Evolutionary conservation across 2,888 invertebrate genomes (phyloP).

Genomic region (Lissocephala sabroskyi): DNA sequence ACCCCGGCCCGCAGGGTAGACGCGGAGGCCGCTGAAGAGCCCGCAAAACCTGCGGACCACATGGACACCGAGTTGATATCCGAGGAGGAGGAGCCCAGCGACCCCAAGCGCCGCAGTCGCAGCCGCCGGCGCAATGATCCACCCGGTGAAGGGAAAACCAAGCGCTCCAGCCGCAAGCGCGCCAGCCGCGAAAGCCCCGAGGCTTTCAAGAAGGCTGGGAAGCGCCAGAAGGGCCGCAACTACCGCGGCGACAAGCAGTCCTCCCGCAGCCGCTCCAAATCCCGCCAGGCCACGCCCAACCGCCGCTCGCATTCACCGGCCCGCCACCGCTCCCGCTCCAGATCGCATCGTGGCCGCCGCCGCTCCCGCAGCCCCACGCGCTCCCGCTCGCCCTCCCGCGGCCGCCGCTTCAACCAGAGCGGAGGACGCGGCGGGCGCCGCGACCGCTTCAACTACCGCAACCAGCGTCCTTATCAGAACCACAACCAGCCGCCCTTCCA

Average conservation of each 20-base stretch:
- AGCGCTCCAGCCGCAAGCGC: slow-evolving; percentile 36
- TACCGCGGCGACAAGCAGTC: slow-evolving; percentile 80
- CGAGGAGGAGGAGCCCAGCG: slow-evolving; percentile 76
- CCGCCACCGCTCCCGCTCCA: slow-evolving; percentile 19
- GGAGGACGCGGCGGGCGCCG: slow-evolving; percentile 17
- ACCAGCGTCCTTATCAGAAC: slow-evolving; percentile 7
- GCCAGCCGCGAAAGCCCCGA: slow-evolving; percentile 73
- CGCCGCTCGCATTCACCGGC: neutral
- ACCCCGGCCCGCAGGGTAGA: slow-evolving; percentile 1
- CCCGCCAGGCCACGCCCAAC: slow-evolving; percentile 18
- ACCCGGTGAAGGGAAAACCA: slow-evolving; percentile 8
- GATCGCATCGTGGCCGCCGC: slow-evolving; percentile 29
- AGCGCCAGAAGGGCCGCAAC: slow-evolving; percentile 83
- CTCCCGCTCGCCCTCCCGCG: slow-evolving; percentile 35
- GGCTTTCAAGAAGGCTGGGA: slow-evolving; percentile 85
- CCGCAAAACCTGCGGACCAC: slow-evolving; percentile 22
- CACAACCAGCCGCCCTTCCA: slow-evolving; percentile 7
- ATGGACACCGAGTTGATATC: slow-evolving; percentile 84
- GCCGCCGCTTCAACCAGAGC: slow-evolving; percentile 11
- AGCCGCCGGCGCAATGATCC: slow-evolving; percentile 9
- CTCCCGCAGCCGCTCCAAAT: slow-evolving; percentile 21
- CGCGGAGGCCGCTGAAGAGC: neutral
- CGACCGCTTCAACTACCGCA: slow-evolving; percentile 38
- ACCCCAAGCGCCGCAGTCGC: slow-evolving; percentile 31
- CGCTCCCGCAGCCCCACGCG: slow-evolving; percentile 24